Base-by-base conservation (phyloP, 2,113 vertebrate species). In the Malurus alboscapulatus region DNA sequence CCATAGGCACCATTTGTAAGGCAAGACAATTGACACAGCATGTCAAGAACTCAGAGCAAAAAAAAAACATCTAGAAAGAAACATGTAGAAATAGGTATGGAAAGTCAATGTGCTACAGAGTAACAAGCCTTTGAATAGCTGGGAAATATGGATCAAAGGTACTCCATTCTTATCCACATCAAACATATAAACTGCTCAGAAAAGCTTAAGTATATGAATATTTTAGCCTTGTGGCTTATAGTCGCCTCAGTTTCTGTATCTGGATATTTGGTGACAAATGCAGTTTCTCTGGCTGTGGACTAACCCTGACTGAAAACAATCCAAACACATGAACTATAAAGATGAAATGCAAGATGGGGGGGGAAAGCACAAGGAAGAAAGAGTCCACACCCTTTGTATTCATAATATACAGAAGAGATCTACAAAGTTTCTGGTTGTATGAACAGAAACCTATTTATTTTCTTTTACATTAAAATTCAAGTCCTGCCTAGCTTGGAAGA, bases 261-360 rank as follows among this genome's bases (percentile, higher is more conserved):
- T 89, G 87, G 89, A 4, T 75, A 51, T 91, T 94, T 74, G 73
- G 94, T 79, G 84, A 89, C 87, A 96, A 95, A 92, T 15, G 54
- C 16, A 89, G 68, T 62, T 82, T 78, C 79, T 72, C 58, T 76
- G 87, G 81, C 87, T 83, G 59, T 51, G 67, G 87, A 91, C 89
- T 93, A 89, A 86, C 63, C 93, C 92, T 66, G 50, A 83, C 71
- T 73, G 89, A 93, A 96, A 92, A 87, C 82, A 91, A 94, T 82
- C 81, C 88, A 84, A 89, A 84, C 45, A 71, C 62, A 14, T 0
- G 22, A 88, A 67, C 74, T 91, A 42, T 25, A 24, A 87, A 84
- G 94, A 94, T 82, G 78, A 93, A 93, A 89, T 69, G 84, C 58
- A 92, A 84, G 77, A 81, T 14, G 55, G 32, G 57, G 38, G 24